Evolutionary conservation across 2,113 vertebrate genomes (phyloP), one percentile per base, ranked within the genome.

Genomic region (Marcusenius ussheri): DNA sequence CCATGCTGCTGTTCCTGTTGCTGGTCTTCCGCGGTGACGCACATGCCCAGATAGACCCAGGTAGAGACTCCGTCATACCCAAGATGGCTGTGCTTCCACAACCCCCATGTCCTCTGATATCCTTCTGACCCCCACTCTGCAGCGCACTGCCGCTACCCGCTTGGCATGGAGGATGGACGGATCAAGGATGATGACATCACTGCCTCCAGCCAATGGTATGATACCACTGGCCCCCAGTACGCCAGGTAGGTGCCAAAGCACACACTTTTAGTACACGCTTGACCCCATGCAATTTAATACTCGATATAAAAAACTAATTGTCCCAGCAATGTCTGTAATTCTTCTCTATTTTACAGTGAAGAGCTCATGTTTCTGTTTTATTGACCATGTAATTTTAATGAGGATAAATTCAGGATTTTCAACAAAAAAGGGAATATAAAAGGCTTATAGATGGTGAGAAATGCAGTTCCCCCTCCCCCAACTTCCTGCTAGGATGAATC

Each of bases 201-300:
- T 21, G 97, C 97, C 0, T 98, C 97, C 92, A 98, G 97, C 92
- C 95, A 97, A 93, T 98, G 97, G 97, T 96, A 98, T 0, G 94
- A 97, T 89, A 97, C 97, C 86, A 98, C 97, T 0, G 97, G 96
- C 58, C 97, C 97, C 1, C 96, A 96, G 87, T 98, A 96, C 42
- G 97, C 96, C 94, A 96, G 97, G 97, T 98, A 87, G 70, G 95
- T 92, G 21, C 19, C 19, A 21, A 83, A 89, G 27, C 45, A 7
- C 88, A 39, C 4, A 19, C 35, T 80, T 77, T 19, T 21, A 39
- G 11, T 5, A 77, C 70, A 77, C 15, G 1, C 70, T 77, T 13
- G 70, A 35, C 31, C 13, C 31, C 15, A 39, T 77, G 70, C 70
- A 77, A 77, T 27, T 77, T 77, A 77, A 77, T 5, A 4, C 27